Evolutionary conservation across 2,888 invertebrate species (phyloP).

Genomic region (Hermodice carunculata): DNA sequence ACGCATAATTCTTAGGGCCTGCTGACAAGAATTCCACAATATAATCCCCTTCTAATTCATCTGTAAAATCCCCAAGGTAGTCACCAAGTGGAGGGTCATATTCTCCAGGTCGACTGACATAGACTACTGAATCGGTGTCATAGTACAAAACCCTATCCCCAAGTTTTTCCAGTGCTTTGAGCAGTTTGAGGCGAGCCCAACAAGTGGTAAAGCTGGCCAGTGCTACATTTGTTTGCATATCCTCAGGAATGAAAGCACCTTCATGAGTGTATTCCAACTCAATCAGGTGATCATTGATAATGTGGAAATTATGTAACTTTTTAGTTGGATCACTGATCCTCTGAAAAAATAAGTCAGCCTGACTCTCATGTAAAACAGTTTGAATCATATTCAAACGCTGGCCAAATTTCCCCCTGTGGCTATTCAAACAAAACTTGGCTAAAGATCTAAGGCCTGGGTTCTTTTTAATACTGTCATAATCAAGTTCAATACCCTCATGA

Average conservation of each 20-base stretch:
- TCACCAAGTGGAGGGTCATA: conserved; percentile 48
- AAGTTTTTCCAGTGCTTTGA: background rate
- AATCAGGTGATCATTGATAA: background rate
- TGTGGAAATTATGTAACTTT: background rate
- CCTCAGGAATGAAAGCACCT: background rate
- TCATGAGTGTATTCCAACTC: background rate
- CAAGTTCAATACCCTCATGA: conserved; percentile 34
- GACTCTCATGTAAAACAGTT: background rate
- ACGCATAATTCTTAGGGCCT: conserved; percentile 65
- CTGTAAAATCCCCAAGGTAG: conserved; percentile 62
- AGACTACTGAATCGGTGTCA: conserved; percentile 3
- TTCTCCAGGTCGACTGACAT: background rate
- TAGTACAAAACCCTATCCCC: background rate
- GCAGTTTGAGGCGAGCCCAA: conserved; percentile 1
- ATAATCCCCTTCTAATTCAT: conserved; percentile 46
- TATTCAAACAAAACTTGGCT: background rate
- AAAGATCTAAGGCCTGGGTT: background rate
- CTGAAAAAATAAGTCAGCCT: background rate
- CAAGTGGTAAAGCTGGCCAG: conserved; percentile 4
- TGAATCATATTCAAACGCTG: background rate
- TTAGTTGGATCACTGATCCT: background rate
- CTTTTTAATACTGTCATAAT: conserved; percentile 2
- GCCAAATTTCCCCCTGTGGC: background rate
- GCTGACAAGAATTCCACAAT: conserved; percentile 54
- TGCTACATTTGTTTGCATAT: background rate